Conservation (phyloP, 2,113 vertebrate species). For the Danio rerio region GRCz12tu NC_133185.1:30440001-30440500, state of each 20-base stretch:
- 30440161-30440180: background rate
- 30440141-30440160: background rate
- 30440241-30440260: background rate
- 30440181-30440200: background rate
- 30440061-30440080: background rate
- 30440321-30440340: background rate
- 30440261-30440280: background rate
- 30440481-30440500: background rate
- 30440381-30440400: background rate
- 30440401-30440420: background rate
- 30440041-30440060: background rate
- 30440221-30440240: background rate
- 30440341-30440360: background rate
- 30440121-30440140: background rate
- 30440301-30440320: background rate
- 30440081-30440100: too few relatives aligned
- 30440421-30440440: background rate
- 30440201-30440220: background rate
- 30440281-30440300: background rate
- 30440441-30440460: background rate
- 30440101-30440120: slow-evolving; percentile 1
- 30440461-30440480: background rate
- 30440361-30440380: background rate
- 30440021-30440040: slow-evolving; percentile 8
- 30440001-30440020: slow-evolving; percentile 7